Evolutionary conservation across 2,797 vertebrate genomes (phyloP).

Genomic region (Mallotus villosus): DNA sequence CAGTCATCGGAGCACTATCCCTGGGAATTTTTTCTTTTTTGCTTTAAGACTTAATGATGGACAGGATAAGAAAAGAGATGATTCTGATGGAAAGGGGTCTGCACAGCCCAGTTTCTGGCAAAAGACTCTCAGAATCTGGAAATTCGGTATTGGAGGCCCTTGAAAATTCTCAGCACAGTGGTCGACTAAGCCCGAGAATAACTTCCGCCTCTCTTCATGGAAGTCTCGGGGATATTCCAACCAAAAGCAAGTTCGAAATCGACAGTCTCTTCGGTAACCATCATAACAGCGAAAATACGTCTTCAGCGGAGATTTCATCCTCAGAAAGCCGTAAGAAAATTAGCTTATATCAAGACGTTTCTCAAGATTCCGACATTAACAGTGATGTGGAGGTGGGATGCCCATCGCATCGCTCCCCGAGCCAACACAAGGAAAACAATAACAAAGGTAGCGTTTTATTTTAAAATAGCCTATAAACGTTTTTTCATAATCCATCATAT

Average conservation of each 20-base stretch:
- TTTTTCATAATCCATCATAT: constrained; percentile 3
- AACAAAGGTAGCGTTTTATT: constrained; percentile 84
- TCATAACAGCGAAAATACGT: constrained; percentile 82
- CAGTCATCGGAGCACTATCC: constrained; percentile 87
- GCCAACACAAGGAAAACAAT: constrained; percentile 95
- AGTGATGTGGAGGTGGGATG: constrained; percentile 99
- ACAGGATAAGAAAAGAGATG: constrained; percentile 98
- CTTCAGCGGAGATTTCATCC: constrained; percentile 85
- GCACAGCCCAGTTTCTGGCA: constrained; percentile 88
- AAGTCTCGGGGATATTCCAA: constrained; percentile 88
- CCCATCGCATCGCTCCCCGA: constrained; percentile 91
- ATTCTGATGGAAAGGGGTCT: constrained; percentile 91
- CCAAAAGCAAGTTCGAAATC: constrained; percentile 98
- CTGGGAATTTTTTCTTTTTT: constrained; percentile 81
- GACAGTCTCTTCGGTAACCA: constrained; percentile 94
- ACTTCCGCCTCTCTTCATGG: constrained; percentile 92
- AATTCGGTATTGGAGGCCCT: constrained; percentile 97
- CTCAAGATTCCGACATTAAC: constrained; percentile 94
- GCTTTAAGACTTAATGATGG: constrained; percentile 93
- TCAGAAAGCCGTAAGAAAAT: constrained; percentile 94
- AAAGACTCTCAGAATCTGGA: constrained; percentile 93
- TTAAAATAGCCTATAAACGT: background rate
- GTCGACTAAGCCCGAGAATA: constrained; percentile 94
- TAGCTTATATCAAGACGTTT: constrained; percentile 91
- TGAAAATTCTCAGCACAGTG: constrained; percentile 97